Percentiles rank a stretch among this genome's conserved stretches.
Evolutionary conservation across 2,888 invertebrate genomes (phyloP).

Genomic region (Lochmaea crataegi): DNA sequence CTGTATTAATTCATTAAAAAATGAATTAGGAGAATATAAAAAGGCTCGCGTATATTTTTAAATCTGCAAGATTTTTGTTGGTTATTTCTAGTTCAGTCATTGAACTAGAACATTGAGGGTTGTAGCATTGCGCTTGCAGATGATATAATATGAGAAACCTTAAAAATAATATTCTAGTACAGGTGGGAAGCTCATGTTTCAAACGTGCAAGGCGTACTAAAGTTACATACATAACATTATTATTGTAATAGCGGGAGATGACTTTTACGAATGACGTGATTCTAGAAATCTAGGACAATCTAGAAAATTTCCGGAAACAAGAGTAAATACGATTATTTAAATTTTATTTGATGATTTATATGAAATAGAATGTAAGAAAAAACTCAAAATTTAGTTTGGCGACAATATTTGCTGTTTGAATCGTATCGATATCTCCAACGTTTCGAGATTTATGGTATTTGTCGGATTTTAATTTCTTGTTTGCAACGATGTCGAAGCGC

Average conservation of each 20-base stretch:
- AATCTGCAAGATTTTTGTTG: not conserved
- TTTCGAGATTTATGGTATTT: not conserved
- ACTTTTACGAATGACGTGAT: not conserved
- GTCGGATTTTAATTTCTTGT: not conserved
- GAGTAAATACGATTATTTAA: too few relatives aligned
- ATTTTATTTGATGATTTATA: too few relatives aligned
- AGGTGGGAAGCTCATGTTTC: not conserved
- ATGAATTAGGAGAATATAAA: too few relatives aligned
- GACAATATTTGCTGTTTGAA: not conserved
- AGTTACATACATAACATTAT: not conserved
- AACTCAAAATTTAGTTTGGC: too few relatives aligned
- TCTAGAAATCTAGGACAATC: not conserved
- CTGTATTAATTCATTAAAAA: too few relatives aligned
- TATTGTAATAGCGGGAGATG: not conserved
- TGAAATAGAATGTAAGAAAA: too few relatives aligned
- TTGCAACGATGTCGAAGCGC: too few relatives aligned
- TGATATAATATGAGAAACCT: constrained; percentile 20
- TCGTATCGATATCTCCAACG: not conserved
- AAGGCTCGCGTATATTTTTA: not conserved
- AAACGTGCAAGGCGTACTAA: not conserved
- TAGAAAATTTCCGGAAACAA: not conserved
- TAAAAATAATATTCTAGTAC: constrained; percentile 19
- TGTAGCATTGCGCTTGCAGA: constrained; percentile 10
- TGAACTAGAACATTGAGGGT: constrained; percentile 24
- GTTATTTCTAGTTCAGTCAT: constrained; percentile 15